Conservation (phyloP, 2,888 invertebrate species). For the Thecocarcelia acutangulata region DNA sequence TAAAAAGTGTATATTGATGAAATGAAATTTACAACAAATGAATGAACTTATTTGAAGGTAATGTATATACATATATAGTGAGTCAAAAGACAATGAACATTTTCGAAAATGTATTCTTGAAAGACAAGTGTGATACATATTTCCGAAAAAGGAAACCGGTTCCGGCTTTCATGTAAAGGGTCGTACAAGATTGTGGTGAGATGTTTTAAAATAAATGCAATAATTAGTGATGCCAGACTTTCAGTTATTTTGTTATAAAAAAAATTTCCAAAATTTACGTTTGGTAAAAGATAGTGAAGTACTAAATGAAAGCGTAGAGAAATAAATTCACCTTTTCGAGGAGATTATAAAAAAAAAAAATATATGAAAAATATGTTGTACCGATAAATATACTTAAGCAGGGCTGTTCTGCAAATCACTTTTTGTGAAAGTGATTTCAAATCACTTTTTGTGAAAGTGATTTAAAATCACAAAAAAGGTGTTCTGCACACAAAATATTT, state of each 20-base stretch:
- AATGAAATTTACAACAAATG: constrained; percentile 33
- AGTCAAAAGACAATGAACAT: not conserved
- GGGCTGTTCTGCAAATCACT: too few relatives aligned
- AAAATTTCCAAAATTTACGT: not conserved
- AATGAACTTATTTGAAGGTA: constrained; percentile 33
- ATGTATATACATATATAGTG: too few relatives aligned
- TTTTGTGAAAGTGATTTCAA: too few relatives aligned
- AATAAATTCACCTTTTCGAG: too few relatives aligned
- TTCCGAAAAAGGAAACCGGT: constrained; percentile 52
- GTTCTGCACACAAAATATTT: too few relatives aligned
- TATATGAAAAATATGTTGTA: too few relatives aligned
- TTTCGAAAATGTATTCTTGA: not conserved
- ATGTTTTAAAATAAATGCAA: constrained; percentile 40
- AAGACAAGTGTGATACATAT: constrained; percentile 27
- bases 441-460: too few relatives aligned
- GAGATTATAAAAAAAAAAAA: too few relatives aligned
- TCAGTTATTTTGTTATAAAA: not conserved
- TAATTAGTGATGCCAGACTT: constrained; percentile 40
- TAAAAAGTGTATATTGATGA: constrained; percentile 13
- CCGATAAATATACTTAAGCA: too few relatives aligned
- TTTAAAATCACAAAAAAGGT: too few relatives aligned
- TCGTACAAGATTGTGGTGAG: constrained; percentile 23
- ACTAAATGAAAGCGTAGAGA: too few relatives aligned
- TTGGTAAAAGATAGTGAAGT: not conserved
- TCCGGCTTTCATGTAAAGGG: constrained; percentile 54